A percentile compares a stretch with the other conserved stretches of the same genome.
Conservation (phyloP, 2,888 invertebrate genomes). For the Microdon myrmicae region DNA sequence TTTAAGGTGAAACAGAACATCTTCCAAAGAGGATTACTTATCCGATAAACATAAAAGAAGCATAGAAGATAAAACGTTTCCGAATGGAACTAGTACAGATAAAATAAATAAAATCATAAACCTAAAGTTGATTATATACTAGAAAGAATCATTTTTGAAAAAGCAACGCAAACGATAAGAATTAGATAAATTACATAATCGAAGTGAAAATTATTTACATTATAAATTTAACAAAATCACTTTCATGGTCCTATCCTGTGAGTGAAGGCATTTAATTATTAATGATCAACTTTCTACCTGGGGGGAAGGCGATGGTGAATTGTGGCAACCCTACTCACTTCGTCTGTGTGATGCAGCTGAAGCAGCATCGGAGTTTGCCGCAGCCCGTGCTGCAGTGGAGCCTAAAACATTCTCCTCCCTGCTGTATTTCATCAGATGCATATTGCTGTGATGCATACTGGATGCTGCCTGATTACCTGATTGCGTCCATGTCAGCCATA, state of each 20-base stretch:
- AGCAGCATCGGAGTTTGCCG: conserved; percentile 26
- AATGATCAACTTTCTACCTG: conserved; percentile 2
- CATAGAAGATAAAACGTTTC: too few species aligned
- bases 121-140: too few species aligned
- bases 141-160: too few species aligned
- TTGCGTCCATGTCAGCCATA: conserved; percentile 57
- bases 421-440: conserved; percentile 47
- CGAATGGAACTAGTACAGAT: too few species aligned
- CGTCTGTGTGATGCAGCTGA: conserved; percentile 24
- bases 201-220: too few species aligned
- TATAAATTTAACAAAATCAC: not conserved
- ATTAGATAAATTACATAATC: too few species aligned
- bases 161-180: too few species aligned
- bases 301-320: conserved; percentile 12
- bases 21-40: too few species aligned
- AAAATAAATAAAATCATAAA: too few species aligned
- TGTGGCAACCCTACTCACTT: conserved; percentile 57
- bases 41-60: too few species aligned
- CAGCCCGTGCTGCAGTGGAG: conserved; percentile 54
- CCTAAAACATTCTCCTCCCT: conserved; percentile 45
- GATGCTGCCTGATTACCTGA: conserved; percentile 43
- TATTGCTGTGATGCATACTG: conserved; percentile 42
- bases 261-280: conserved; percentile 6
- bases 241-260: not conserved
- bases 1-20: too few species aligned